Base-by-base conservation (phyloP, 2,797 vertebrate genomes). In the Apogon talboti region DNA sequence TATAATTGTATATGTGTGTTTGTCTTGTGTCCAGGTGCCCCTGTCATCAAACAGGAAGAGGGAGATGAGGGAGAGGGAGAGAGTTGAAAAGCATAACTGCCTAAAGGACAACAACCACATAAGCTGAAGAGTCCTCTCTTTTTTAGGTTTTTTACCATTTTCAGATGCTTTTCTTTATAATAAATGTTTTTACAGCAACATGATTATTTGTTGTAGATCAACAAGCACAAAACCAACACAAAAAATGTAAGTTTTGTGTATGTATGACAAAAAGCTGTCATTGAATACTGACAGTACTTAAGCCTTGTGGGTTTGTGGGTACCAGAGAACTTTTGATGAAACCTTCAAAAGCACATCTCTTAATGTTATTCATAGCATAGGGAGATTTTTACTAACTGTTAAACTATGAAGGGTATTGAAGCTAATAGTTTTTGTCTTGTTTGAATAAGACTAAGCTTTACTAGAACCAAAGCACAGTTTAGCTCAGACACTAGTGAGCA, bases 1-100 rank as follows among this genome's bases (percentile, higher is more conserved):
- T 7, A 6, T 41, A 49, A 62, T 67, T 6, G 6, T 1, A 37
- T 1, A 60, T 71, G 7, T 57, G 0, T 66, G 50, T 61, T 73
- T 41, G 2, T 62, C 11, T 71, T 47, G n/a, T 81, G 82, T 87
- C 61, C 83, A 98, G 98, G 97, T 70, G 95, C 85, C 7, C 94
- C 95, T 13, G 92, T 98, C 82, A 95, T 98, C 89, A 98, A 97
- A 89, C 86, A 92, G 21, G 95, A 95, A 21, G 94, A 94, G 14
- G 95, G 33, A 35, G 33, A 95, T 0, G 95, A 95, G 42, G 87
- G 71, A 64, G 95, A 96, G 19, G 91, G 68, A 83, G 93, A 90
- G 53, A 93, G 89, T 85, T 96, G 93, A 94, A 56, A 72, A 70
- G 14, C 24, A 7, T 1, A 3, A 14, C n/a, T 3, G 2, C 42